Evolutionary conservation across 2,888 invertebrate species (phyloP), one percentile per base, ranked within the genome.

Genomic region (Pogonocherus hispidulus): DNA sequence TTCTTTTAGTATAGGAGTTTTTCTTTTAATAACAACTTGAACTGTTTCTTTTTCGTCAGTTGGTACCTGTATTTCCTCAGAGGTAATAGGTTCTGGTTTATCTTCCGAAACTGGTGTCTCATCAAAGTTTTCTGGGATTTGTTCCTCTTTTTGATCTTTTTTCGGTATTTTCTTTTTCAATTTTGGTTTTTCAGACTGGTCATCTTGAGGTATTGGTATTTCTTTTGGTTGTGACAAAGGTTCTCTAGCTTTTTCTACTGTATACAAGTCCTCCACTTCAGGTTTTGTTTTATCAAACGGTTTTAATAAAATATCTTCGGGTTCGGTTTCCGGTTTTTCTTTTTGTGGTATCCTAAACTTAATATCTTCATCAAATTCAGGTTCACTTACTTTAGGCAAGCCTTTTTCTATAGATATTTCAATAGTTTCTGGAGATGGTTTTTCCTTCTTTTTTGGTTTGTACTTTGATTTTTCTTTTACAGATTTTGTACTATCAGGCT

Each of bases 201-300:
- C 70, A 2, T 78, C 76, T 41, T n/a, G 41, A 72, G 78, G 72
- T 63, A 79, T 55, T 70, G 60, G 78, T 18, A 74, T 64, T 69
- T 75, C 49, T 49, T 65, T 49, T 20, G 46, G 3, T 57, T 37
- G 37, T 8, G 41, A 9, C 14, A 41, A 2, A 62, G 78, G 77
- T 69, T 81, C 78, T 20, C 80, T 80, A 56, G 80, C 78, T 52
- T 80, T 79, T 49, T 78, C 66, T 76, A 63, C 83, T 71, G 86
- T 85, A 4, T 86, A 77, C 62, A 84, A 85, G 0, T 83, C 81
- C 67, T 85, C 73, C 47, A 75, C 82, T 73, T 85, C 82, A 18
- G 85, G 84, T 32, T 86, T 83, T 72, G 86, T 84, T 37, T 87
- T 86, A 65, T 72, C 73, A 54, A 76, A 72, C n/a, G 86, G 84